phyloP scores from a whole-genome alignment of 2,113 vertebrate genomes.

The Thinocorus orbignyianus region DNA sequence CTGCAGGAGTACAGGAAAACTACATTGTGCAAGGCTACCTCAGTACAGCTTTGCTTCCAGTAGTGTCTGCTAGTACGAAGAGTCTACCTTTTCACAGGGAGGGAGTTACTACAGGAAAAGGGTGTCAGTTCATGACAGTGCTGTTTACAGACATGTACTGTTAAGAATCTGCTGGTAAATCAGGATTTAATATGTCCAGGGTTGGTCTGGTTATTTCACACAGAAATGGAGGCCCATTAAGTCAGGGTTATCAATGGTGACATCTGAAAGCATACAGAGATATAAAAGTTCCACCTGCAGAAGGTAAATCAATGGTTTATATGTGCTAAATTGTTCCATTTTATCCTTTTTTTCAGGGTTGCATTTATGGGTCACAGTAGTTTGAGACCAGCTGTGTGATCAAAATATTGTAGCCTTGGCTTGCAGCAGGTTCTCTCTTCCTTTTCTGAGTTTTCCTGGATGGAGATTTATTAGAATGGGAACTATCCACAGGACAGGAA shows the following conservation, averaged over 20 bases:
- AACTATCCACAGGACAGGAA: not conserved
- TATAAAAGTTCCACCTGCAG: not conserved
- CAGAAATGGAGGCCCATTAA: not conserved
- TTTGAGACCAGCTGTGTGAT: not conserved
- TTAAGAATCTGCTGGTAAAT: not conserved
- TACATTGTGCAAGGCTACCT: not conserved
- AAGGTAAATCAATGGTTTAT: conserved; percentile 2
- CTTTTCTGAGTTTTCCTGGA: not conserved
- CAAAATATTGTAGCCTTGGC: not conserved
- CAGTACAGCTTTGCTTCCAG: not conserved
- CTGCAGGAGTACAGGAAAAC: not conserved
- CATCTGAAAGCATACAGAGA: not conserved
- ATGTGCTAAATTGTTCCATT: not conserved
- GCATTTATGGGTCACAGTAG: not conserved
- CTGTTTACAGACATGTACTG: not conserved
- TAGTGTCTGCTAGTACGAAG: accelerated
- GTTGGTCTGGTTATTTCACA: not conserved
- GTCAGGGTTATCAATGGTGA: not conserved
- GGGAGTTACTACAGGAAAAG: not conserved
- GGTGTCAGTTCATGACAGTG: not conserved
- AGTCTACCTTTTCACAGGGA: not conserved
- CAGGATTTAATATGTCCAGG: not conserved
- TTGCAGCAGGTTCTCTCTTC: not conserved
- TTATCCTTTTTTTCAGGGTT: not conserved
- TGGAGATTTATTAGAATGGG: not conserved